Base-by-base conservation (phyloP, 1,140 invertebrate species). In the Eupeodes corollae region DNA sequence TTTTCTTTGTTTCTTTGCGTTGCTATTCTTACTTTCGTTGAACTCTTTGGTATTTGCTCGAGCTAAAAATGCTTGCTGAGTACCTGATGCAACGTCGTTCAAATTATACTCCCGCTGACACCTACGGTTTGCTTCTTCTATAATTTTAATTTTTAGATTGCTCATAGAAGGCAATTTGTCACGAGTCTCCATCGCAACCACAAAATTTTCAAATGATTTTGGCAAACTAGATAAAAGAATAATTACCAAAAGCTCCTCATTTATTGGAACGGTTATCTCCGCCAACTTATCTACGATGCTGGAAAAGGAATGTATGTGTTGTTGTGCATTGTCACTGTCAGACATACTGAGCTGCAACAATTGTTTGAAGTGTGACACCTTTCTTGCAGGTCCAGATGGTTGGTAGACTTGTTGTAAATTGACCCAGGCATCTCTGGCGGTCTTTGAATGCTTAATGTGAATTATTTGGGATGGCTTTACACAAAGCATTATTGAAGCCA, bases 161-260 rank as follows among this genome's bases (percentile, higher is more conserved):
- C n/a, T n/a, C n/a, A n/a, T n/a, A n/a, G n/a, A n/a, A n/a, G n/a
- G n/a, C n/a, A n/a, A n/a, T n/a, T n/a, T n/a, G n/a, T n/a, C n/a
- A n/a, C n/a, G n/a, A n/a, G n/a, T n/a, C n/a, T n/a, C n/a, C n/a
- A n/a, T n/a, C n/a, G n/a, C n/a, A n/a, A n/a, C n/a, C n/a, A n/a
- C n/a, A n/a, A n/a, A n/a, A n/a, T n/a, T n/a, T n/a, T n/a, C n/a
- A n/a, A n/a, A n/a, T n/a, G n/a, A n/a, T n/a, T 40, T 47, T 35
- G 33, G 40, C 6, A 48, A 34, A 44, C 47, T 49, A 13, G 41
- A 44, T 16, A 49, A 31, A 14, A 49, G 14, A 6, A 49, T 49
- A 16, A 44, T 44, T 3, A 30, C 14, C 11, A 48, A 21, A 15
- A 44, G 38, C 15, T 44, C 47, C n/a, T 44, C 42, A 34, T 31